A percentile compares a stretch with the other conserved stretches of the same genome.
Evolutionary conservation across 2,113 vertebrate species (phyloP).

Genomic region (Eubucco bourcierii): DNA sequence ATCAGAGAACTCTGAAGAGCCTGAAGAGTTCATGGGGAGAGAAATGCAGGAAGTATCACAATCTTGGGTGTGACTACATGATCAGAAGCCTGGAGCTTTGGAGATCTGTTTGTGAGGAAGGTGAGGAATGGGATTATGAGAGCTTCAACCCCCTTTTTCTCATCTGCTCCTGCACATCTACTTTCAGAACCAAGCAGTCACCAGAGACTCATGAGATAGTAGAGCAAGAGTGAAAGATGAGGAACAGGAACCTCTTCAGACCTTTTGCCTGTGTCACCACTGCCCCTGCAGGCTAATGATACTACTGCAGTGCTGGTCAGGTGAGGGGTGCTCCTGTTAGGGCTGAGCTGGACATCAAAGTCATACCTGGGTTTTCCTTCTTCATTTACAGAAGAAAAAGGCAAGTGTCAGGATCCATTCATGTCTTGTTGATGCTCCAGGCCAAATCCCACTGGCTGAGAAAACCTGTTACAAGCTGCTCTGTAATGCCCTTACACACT

Average conservation of each 20-base stretch:
- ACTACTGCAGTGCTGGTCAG: neutral
- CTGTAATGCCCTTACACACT: neutral
- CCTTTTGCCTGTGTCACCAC: neutral
- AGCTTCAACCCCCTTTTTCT: neutral
- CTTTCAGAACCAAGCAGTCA: neutral
- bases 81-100: neutral
- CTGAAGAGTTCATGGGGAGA: neutral
- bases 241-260: neutral
- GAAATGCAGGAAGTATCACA: neutral
- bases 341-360: neutral
- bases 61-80: neutral
- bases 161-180: neutral
- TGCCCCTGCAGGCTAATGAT: conserved; percentile 17
- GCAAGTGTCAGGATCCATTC: neutral
- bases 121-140: neutral
- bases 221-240: accelerated
- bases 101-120: neutral
- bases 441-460: neutral
- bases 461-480: neutral
- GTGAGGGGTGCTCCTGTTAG: neutral
- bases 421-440: neutral
- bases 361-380: neutral
- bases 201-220: neutral
- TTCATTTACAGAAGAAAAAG: neutral
- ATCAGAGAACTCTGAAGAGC: neutral